Conservation (phyloP, 2,888 invertebrate species). For the Papilio gigon region DNA sequence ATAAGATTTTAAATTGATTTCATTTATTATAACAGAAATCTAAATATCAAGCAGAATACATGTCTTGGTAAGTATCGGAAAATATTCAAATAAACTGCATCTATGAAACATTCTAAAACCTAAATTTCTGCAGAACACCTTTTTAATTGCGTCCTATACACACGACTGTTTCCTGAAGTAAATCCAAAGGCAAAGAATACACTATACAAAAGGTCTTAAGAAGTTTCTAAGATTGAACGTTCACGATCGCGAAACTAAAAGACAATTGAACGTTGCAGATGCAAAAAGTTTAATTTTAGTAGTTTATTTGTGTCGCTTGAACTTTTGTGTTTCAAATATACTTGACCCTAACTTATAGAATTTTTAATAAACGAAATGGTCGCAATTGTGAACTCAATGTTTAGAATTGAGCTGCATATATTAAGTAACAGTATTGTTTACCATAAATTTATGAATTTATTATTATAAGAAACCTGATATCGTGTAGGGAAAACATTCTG, state of each 20-base stretch:
- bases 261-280: slow-evolving; percentile 10
- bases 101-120: no score
- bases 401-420: background rate
- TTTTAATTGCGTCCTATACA: slow-evolving; percentile 25
- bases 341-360: background rate
- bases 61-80: no score
- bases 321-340: background rate
- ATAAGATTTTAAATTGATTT: no score
- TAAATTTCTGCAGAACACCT: background rate
- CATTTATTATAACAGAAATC: no score
- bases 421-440: background rate
- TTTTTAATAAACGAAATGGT: background rate
- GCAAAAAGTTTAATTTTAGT: slow-evolving; percentile 16
- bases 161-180: slow-evolving; percentile 6
- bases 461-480: background rate
- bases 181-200: slow-evolving; percentile 19
- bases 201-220: background rate
- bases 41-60: no score
- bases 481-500: background rate
- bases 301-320: background rate
- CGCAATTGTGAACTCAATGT: no score
- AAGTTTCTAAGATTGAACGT: slow-evolving; percentile 25
- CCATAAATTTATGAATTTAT: background rate
- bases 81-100: no score
- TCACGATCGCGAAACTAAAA: slow-evolving; percentile 21